Conservation (phyloP, 2,888 invertebrate genomes). For the Portevinia maculata region DNA sequence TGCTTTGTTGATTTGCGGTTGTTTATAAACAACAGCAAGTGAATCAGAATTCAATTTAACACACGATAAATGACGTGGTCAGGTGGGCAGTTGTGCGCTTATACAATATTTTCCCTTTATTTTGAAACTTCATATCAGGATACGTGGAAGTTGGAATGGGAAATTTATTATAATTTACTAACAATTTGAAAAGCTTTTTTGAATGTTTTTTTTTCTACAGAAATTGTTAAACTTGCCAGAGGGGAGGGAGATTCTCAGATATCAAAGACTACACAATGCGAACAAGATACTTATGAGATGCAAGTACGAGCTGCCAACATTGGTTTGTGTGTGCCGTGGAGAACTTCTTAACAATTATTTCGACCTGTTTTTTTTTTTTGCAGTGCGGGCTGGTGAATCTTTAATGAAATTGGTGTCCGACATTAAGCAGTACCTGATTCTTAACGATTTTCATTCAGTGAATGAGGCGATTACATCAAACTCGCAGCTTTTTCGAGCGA, state of each 20-base stretch:
- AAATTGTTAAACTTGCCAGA: slow-evolving; percentile 94
- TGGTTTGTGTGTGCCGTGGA: slow-evolving; percentile 80
- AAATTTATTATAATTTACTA: slow-evolving; percentile 16
- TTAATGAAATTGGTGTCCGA: slow-evolving; percentile 98
- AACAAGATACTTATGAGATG: slow-evolving; percentile 98
- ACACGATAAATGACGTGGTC: slow-evolving; percentile 35
- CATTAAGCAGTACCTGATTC: slow-evolving; percentile 97
- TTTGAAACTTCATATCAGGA: slow-evolving; percentile 39
- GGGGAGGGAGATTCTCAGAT: slow-evolving; percentile 96
- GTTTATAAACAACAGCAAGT: background rate
- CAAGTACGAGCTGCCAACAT: slow-evolving; percentile 98
- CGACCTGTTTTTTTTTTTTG: slow-evolving; percentile 76
- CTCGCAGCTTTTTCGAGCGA: slow-evolving; percentile 93
- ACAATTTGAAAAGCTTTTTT: slow-evolving; percentile 51
- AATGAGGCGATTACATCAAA: slow-evolving; percentile 98
- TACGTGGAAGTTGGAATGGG: slow-evolving; percentile 66
- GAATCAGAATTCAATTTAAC: slow-evolving; percentile 1
- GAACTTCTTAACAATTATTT: background rate
- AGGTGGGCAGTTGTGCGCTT: background rate
- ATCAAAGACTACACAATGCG: slow-evolving; percentile 94
- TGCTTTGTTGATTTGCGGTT: slow-evolving; percentile 4
- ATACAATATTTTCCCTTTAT: background rate
- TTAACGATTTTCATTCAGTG: slow-evolving; percentile 99
- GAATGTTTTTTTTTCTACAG: slow-evolving; percentile 83
- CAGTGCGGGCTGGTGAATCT: slow-evolving; percentile 97